These are phyloP conservation scores for Chrysogorgia sp. DNA, from an alignment of 92 coral and sea anemone genomes.

Conservation along the genomic window DNA sequence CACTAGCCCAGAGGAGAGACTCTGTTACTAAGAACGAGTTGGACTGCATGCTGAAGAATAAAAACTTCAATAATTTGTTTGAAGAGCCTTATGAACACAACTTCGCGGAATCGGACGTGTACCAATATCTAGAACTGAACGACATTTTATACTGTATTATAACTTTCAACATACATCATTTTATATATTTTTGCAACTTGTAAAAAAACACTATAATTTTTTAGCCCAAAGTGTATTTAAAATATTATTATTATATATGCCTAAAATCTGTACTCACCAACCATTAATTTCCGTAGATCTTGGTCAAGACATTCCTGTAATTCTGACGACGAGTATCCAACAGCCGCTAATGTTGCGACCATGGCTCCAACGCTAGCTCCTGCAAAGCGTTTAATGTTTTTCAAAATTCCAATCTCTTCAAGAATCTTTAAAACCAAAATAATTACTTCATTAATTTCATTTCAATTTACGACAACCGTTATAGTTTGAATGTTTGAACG, in stretches of 20 bases:
- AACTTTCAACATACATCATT: no score
- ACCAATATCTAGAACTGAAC: no score
- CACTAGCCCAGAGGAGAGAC: slow-evolving; percentile 21
- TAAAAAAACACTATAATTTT: no score
- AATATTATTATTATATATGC: no score
- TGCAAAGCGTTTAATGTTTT: slow-evolving; percentile 86
- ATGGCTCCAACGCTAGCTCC: slow-evolving; percentile 99
- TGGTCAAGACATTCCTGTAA: slow-evolving; percentile 92
- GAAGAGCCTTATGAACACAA: background rate
- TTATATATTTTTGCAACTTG: no score
- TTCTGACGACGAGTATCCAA: slow-evolving; percentile 78
- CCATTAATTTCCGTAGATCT: slow-evolving; percentile 83
- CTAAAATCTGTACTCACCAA: slow-evolving; percentile 73
- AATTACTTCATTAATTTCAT: background rate
- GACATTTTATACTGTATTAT: no score
- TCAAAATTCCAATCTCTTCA: slow-evolving; percentile 82
- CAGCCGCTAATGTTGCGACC: slow-evolving; percentile 89
- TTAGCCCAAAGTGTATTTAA: no score
- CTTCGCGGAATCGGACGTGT: no score
- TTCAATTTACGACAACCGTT: background rate
- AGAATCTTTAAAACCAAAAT: slow-evolving; percentile 58
- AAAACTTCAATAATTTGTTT: slow-evolving; percentile 8
- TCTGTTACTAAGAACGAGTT: background rate
- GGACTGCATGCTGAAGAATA: slow-evolving; percentile 5
- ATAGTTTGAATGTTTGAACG: background rate